Evolutionary conservation across 2,113 vertebrate species (phyloP).

Genomic region (Proterorhinus semilunaris): DNA sequence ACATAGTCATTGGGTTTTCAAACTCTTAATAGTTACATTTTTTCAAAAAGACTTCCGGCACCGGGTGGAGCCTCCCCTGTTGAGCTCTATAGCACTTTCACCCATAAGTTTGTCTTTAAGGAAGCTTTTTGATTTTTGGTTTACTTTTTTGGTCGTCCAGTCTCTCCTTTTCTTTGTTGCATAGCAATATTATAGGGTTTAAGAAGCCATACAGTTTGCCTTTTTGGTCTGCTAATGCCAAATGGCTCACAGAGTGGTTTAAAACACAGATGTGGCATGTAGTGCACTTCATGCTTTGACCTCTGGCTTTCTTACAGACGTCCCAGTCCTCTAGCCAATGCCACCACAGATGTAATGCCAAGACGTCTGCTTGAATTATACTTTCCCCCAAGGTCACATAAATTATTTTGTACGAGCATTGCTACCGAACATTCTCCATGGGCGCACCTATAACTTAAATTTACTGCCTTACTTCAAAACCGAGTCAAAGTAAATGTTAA

Average conservation of each 20-base stretch:
- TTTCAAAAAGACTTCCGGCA: too few species aligned
- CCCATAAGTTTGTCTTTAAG: not conserved
- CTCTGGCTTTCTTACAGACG: not conserved
- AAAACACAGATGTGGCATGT: constrained; percentile 12
- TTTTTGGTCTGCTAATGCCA: constrained; percentile 40
- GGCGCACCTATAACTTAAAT: not conserved
- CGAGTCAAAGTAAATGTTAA: not conserved
- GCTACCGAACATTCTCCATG: not conserved
- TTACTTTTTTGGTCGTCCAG: constrained; percentile 9
- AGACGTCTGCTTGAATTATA: constrained; percentile 8
- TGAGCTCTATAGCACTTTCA: too few species aligned
- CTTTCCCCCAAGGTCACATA: constrained; percentile 7
- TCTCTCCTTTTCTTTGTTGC: not conserved
- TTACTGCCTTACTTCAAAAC: not conserved
- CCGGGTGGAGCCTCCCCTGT: too few species aligned
- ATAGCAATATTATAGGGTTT: not conserved
- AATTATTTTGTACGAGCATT: not conserved
- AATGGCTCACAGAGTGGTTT: constrained; percentile 32
- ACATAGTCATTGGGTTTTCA: too few species aligned
- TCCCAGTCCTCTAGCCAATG: not conserved
- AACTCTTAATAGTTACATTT: too few species aligned
- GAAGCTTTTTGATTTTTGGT: not conserved
- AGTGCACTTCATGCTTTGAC: constrained; percentile 13
- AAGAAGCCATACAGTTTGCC: constrained; percentile 32
- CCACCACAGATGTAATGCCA: constrained; percentile 12